Evolutionary conservation across 2,113 vertebrate species (phyloP), one percentile per base, ranked within the genome.

Genomic region (Conger conger): DNA sequence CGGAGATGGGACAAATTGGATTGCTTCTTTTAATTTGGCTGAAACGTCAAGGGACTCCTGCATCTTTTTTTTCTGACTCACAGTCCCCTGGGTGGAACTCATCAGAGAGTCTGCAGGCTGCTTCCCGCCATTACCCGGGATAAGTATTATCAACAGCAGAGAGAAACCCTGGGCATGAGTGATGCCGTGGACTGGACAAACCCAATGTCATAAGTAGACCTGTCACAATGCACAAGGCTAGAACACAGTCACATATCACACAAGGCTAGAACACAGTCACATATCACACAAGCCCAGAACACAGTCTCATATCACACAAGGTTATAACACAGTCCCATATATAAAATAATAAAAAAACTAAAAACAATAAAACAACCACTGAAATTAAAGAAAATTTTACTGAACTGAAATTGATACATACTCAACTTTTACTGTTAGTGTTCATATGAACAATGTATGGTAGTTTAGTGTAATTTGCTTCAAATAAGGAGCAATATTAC

Each of bases 21-120:
- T 80, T 63, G 81, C 54, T 35, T 63, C 78, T 38, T 80, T 63
- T 82, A 79, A 84, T 82, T 68, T 87, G 82, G 80, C 81, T 80
- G 11, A 83, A 76, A 83, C 68, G 60, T 87, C 81, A 83, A 57
- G 81, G 35, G 76, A 27, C 54, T 60, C 60, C 38, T 68, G 18
- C 54, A 11, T 18, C 81, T 40, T 80, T n/a, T 42, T 45, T n/a
- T 45, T 20, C 79, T 37, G 9, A 27, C 18, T 80, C 36, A n/a
- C 36, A 45, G 23, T 80, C 38, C 63, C 30, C 63, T 54, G 37
- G 18, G 79, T 4, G 40, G 27, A 50, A n/a, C 17, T 20, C 23
- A 4, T 80, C 40, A 50, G 79, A 80, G 38, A 50, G 38, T 23
- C 40, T 11, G 79, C 11, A 17, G 20, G 17, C 40, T 45, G 79